These are phyloP conservation scores for Benitochromis conjunctus DNA, from an alignment of 2,113 vertebrate genomes.

Conservation along the genomic window DNA sequence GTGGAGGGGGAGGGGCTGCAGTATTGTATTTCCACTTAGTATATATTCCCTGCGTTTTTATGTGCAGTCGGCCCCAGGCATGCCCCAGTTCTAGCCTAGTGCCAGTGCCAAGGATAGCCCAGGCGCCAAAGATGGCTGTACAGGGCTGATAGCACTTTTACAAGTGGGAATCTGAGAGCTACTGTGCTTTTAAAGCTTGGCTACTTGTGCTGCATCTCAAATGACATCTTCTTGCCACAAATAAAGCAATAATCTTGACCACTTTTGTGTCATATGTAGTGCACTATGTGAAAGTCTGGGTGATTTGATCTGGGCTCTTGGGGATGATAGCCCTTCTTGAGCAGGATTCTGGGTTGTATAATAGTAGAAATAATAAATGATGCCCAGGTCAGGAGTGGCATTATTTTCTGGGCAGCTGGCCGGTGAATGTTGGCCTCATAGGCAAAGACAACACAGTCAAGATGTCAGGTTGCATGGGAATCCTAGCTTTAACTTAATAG, in stretches of 20 bases:
- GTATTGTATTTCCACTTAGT: constrained; percentile 62
- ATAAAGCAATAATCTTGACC: constrained; percentile 64
- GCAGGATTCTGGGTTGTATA: background rate
- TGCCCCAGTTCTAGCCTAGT: constrained; percentile 24
- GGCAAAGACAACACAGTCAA: background rate
- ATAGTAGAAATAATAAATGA: constrained; percentile 9
- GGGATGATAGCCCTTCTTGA: constrained; percentile 11
- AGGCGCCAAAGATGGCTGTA: constrained; percentile 46
- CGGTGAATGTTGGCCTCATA: background rate
- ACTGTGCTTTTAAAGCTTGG: constrained; percentile 55
- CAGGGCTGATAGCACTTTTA: constrained; percentile 57
- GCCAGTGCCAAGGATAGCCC: constrained; percentile 43
- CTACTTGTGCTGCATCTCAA: constrained; percentile 55
- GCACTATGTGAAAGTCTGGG: constrained; percentile 34
- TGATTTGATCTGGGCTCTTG: constrained; percentile 38
- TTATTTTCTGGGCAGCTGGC: background rate
- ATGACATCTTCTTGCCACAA: constrained; percentile 52
- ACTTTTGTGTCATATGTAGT: constrained; percentile 47
- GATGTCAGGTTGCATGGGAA: background rate
- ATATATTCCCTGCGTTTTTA: constrained; percentile 48
- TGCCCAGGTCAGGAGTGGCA: background rate
- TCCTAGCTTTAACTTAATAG: background rate
- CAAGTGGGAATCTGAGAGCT: constrained; percentile 53
- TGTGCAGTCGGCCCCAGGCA: constrained; percentile 25
- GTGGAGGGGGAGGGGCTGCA: constrained; percentile 31